phyloP scores from a whole-genome alignment of 2,888 invertebrate species.

The Agrochola macilenta region DNA sequence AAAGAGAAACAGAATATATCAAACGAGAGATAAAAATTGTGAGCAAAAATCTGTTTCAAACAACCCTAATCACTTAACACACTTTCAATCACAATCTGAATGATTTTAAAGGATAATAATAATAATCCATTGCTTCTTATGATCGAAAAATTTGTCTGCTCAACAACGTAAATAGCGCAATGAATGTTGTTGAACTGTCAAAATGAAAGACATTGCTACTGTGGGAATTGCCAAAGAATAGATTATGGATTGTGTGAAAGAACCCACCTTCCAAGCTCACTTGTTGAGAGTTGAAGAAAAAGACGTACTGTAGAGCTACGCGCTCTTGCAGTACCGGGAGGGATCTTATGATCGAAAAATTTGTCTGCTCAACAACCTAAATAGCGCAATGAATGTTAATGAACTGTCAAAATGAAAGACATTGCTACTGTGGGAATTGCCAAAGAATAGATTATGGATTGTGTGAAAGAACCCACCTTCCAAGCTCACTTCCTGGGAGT shows the following conservation, averaged over 20 bases:
- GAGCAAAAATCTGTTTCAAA: not conserved
- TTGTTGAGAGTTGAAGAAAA: not conserved
- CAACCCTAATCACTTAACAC: not conserved
- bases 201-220: no score
- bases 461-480: accelerated
- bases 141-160: no score
- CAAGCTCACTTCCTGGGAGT: not conserved
- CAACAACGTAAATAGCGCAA: no score
- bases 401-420: no score
- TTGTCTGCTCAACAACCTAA: no score
- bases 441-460: not conserved
- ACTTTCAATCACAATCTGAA: no score
- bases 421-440: not conserved
- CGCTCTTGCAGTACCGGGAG: not conserved
- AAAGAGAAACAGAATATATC: not conserved
- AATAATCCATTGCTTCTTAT: no score
- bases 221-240: not conserved
- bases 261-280: no score
- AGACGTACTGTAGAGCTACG: not conserved
- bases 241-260: not conserved
- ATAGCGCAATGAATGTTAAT: no score
- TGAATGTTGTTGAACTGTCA: no score
- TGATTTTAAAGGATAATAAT: no score
- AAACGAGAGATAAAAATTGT: not conserved
- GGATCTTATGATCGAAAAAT: not conserved